Conservation (phyloP, 1,140 invertebrate species). For the Mya arenaria region DNA sequence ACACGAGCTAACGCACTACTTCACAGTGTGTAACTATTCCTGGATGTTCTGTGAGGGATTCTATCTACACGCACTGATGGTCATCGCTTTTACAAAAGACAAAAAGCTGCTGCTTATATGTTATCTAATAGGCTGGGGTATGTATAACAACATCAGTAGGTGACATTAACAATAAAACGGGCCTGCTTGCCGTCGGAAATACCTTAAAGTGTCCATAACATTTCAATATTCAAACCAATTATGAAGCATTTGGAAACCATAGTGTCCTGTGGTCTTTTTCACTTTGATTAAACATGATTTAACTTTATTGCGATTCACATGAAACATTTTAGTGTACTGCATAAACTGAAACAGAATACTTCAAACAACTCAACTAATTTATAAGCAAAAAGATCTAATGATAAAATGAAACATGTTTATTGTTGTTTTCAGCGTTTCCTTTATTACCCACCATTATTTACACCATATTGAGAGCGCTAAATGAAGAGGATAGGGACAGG, state of each 20-base stretch:
- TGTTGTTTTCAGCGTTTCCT: constrained; percentile 48
- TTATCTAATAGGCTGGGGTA: constrained; percentile 92
- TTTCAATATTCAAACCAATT: too few species aligned
- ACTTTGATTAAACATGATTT: neutral
- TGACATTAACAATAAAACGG: too few species aligned
- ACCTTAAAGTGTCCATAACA: too few species aligned
- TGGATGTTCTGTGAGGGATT: constrained; percentile 90
- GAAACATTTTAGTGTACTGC: neutral
- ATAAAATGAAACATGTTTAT: neutral
- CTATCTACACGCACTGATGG: constrained; percentile 95
- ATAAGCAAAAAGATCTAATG: neutral
- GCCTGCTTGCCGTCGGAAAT: too few species aligned
- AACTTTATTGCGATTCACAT: neutral
- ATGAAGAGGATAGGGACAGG: constrained; percentile 6
- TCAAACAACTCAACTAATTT: neutral
- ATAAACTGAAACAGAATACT: neutral
- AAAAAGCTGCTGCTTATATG: constrained; percentile 91
- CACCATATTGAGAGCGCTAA: constrained; percentile 19
- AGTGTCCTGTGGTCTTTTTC: too few species aligned
- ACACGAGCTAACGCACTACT: constrained; percentile 93
- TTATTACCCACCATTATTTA: constrained; percentile 48
- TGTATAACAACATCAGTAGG: too few species aligned
- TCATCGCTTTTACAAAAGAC: constrained; percentile 94
- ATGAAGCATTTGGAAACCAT: too few species aligned
- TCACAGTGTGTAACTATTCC: constrained; percentile 95